Evolutionary conservation across 2,888 invertebrate species (phyloP), one percentile per base, ranked within the genome.

Genomic region (Drosophila pseudotalamancana): DNA sequence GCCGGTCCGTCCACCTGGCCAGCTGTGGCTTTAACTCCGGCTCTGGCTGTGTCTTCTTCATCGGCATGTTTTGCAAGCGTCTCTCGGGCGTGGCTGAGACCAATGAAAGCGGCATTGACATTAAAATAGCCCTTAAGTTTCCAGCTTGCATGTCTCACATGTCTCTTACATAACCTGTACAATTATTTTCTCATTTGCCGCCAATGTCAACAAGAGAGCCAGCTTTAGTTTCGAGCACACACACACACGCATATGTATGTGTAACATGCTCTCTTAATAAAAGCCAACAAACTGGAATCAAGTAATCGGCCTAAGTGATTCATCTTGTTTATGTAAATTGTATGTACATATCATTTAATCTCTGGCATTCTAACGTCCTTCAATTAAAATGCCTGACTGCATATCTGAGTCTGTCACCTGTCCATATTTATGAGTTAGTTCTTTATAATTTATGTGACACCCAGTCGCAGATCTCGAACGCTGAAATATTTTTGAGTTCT

Each of bases 51-150:
- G 9, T 16, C 49, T n/a, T 55, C 53, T 45, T 48, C 34, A 31
- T 37, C 46, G n/a, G n/a, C n/a, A 8, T 23, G 27, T 61, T 63
- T 56, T 56, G 49, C 56, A 65, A 65, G 43, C 32, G 14, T 3
- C 12, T 49, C 16, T 18, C 4, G 45, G 56, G 65, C 43, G 64
- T 34, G 55, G 31, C 12, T n/a, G n/a, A n/a, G n/a, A n/a, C n/a
- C n/a, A n/a, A n/a, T n/a, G n/a, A n/a, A n/a, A 29, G 42, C 62
- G 72, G 63, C 72, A 77, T 76, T 74, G 77, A 60, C 77, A 77
- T 39, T 59, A 46, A 40, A 48, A 48, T 31, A 35, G 32, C 39
- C 55, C 21, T n/a, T n/a, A n/a, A n/a, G n/a, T n/a, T n/a, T 51
- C 50, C 23, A 12, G 14, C 21, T 31, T n/a, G 2, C 27, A 45